Base-by-base conservation (phyloP, 2,888 invertebrate species). In the Eilema caniola region DNA sequence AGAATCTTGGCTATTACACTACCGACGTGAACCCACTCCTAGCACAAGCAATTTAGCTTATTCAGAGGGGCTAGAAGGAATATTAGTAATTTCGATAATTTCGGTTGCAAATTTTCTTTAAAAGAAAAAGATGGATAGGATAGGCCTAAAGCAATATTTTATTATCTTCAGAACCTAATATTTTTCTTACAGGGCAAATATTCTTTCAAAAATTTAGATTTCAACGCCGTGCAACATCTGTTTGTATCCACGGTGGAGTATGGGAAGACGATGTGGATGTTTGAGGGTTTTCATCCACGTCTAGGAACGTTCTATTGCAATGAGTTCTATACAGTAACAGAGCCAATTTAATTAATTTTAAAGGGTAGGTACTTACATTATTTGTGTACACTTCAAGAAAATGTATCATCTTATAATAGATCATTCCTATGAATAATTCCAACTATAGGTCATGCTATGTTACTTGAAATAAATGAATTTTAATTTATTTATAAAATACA, bases 221-320 rank as follows among this genome's bases (percentile, higher is more conserved):
- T 65, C 0, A 73, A 70, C 28, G 20, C 23, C 16, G 3, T 73
- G 12, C 70, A 68, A 2, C 73, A 73, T 16, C 0, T 71, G 5
- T 63, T 61, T 66, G 25, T 23, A 7, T 69, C 67, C n/a, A 75
- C 60, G 3, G 78, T 81, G 56, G 81, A 82, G 64, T 85, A 84
- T 47, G 83, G 84, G 2, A 76, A 65, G 31, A 67, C 77, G 20
- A 20, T 81, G 72, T 84, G 82, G 82, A 66, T 66, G 16, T n/a
- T 72, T 0, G 83, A 83, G 24, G 37, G 69, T 5, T 76, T 59
- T 23, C 76, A 76, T 0, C 12, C 23, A 28, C 24, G 70, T 11
- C n/a, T 57, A 0, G 81, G 82, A 0, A 76, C 75, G 0, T 66
- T 78, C 3, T 72, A 72, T 63, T 85, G 84, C 62, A 75, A 78